Conservation (phyloP, 2,797 vertebrate genomes). For the Tachyglossus aculeatus region DNA sequence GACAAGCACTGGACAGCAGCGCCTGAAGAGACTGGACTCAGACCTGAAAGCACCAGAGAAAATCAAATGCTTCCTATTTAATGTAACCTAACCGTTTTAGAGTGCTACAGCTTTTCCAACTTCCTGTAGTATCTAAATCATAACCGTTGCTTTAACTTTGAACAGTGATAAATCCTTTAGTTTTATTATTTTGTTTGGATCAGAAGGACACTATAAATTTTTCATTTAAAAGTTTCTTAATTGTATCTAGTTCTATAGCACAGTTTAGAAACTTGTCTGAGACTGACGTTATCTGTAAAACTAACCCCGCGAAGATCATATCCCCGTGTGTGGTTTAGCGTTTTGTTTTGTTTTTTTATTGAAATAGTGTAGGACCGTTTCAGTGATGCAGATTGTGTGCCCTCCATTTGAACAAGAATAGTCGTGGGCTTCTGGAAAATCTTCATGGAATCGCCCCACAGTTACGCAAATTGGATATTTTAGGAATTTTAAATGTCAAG, state of each 20-base stretch:
- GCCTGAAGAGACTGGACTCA: slow-evolving; percentile 78
- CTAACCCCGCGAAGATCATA: slow-evolving; percentile 86
- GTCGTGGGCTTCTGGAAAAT: slow-evolving; percentile 39
- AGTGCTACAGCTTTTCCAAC: slow-evolving; percentile 70
- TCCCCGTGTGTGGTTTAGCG: slow-evolving; percentile 72
- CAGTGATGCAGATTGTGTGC: slow-evolving; percentile 63
- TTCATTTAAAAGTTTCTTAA: slow-evolving; percentile 79
- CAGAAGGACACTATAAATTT: slow-evolving; percentile 80
- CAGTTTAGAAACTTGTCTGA: slow-evolving; percentile 79
- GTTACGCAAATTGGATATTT: slow-evolving; percentile 69
- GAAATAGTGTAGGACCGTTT: slow-evolving; percentile 57
- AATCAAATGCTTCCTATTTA: slow-evolving; percentile 86
- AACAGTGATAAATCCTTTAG: slow-evolving; percentile 80
- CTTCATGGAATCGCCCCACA: slow-evolving; percentile 49
- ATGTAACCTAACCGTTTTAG: slow-evolving; percentile 76
- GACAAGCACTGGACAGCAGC: slow-evolving; percentile 91
- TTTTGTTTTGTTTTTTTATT: slow-evolving; percentile 68
- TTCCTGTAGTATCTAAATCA: slow-evolving; percentile 75
- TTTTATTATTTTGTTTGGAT: slow-evolving; percentile 87
- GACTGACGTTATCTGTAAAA: slow-evolving; percentile 72
- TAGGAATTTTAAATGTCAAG: slow-evolving; percentile 72
- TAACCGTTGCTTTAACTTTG: slow-evolving; percentile 81
- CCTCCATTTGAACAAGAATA: slow-evolving; percentile 49
- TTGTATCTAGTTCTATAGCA: slow-evolving; percentile 81
- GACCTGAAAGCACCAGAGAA: slow-evolving; percentile 89